A percentile compares a stretch with the other conserved stretches of the same genome.
Conservation (phyloP, 2,797 vertebrate genomes). For the Podarcis lilfordi region DNA sequence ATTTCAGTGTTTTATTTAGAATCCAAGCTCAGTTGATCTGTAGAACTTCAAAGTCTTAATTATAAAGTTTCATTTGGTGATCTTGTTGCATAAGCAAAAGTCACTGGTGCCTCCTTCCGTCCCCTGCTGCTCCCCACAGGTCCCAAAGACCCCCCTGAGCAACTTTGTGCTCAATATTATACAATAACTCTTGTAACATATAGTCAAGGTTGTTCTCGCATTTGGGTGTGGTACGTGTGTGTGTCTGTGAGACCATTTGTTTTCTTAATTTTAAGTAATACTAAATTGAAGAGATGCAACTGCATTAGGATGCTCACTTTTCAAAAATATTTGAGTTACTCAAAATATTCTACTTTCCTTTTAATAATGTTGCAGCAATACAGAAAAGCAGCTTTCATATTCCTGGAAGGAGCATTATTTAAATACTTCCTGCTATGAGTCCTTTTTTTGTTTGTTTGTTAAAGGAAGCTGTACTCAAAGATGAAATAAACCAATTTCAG, state of each 20-base stretch:
- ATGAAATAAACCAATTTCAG: not conserved
- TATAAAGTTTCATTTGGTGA: not conserved
- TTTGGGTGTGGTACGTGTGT: not conserved
- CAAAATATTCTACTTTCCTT: not conserved
- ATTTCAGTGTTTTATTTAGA: not conserved
- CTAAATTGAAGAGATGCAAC: rapidly evolving
- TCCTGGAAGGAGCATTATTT: not conserved
- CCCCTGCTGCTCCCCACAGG: too few relatives aligned
- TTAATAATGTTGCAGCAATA: not conserved
- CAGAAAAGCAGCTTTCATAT: slow-evolving; percentile 1
- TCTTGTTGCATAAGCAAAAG: not conserved
- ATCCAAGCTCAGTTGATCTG: not conserved
- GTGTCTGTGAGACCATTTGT: not conserved
- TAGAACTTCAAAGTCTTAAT: not conserved
- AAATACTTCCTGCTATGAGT: not conserved
- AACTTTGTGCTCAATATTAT: not conserved
- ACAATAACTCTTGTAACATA: not conserved
- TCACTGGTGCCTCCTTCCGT: not conserved
- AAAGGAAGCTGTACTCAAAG: not conserved
- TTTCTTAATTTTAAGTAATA: not conserved
- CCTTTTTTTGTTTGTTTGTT: too few relatives aligned
- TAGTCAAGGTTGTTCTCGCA: not conserved
- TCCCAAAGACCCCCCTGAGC: not conserved
- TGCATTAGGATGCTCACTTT: not conserved
- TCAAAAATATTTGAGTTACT: not conserved